phyloP scores from a whole-genome alignment of 2,888 invertebrate species.

The Sinhomidia bicolor region DNA sequence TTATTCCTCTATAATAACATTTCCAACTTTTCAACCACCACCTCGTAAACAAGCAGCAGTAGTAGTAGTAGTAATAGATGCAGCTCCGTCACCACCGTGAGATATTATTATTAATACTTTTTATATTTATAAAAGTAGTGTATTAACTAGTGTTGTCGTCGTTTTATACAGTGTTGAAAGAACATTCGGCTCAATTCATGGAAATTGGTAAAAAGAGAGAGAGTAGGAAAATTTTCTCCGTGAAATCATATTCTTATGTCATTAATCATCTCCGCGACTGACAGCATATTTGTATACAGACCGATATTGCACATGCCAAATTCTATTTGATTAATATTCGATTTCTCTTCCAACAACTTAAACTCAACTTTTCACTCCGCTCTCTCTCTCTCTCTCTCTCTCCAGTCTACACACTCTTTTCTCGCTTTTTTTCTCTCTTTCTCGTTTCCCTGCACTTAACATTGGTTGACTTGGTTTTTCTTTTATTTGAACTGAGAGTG shows the following conservation, averaged over 20 bases:
- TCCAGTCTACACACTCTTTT: conserved; percentile 18
- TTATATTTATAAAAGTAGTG: background rate
- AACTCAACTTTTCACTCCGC: conserved; percentile 77
- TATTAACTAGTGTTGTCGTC: conserved; percentile 29
- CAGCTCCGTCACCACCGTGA: too few relatives aligned
- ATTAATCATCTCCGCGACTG: conserved; percentile 81
- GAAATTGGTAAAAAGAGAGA: conserved; percentile 79
- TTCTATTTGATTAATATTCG: conserved; percentile 81
- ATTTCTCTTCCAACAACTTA: conserved; percentile 79
- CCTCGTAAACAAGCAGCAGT: background rate
- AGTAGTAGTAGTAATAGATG: too few relatives aligned
- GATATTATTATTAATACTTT: background rate
- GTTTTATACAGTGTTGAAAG: conserved; percentile 21
- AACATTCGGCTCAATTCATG: conserved; percentile 70
- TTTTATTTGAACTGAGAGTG: conserved; percentile 60
- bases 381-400: conserved; percentile 55
- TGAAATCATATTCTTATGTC: conserved; percentile 81
- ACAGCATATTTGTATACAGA: conserved; percentile 81
- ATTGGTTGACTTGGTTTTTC: conserved; percentile 65
- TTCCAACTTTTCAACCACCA: too few relatives aligned
- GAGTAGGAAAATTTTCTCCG: conserved; percentile 79
- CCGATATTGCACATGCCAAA: conserved; percentile 81
- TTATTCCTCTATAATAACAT: too few relatives aligned
- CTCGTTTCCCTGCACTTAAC: conserved; percentile 54
- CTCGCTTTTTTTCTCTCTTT: conserved; percentile 63